These are phyloP conservation scores for Sturmia bella DNA, from an alignment of 2,888 invertebrate species.

Conservation along the genomic window DNA sequence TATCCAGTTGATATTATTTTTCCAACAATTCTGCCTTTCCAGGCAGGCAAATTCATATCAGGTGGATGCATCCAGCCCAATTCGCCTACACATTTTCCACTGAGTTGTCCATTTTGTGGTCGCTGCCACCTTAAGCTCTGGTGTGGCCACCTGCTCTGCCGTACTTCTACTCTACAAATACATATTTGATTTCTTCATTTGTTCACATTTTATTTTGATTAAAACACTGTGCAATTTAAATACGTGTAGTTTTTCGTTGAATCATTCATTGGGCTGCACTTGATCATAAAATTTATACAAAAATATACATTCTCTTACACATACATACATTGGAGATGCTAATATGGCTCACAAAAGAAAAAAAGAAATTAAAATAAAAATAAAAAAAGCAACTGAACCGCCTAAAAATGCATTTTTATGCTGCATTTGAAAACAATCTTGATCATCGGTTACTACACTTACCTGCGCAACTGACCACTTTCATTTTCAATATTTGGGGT, in stretches of 20 bases:
- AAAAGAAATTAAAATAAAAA: not conserved
- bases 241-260: conserved; percentile 18
- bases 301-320: not conserved
- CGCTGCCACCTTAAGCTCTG: too few relatives aligned
- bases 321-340: too few relatives aligned
- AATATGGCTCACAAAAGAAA: conserved; percentile 10
- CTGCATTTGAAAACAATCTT: conserved; percentile 35
- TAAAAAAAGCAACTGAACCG: conserved; percentile 17
- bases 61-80: too few relatives aligned
- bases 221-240: conserved; percentile 33
- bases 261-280: conserved; percentile 28
- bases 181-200: not conserved
- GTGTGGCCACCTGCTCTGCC: too few relatives aligned
- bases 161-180: too few relatives aligned
- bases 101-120: too few relatives aligned
- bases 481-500: conserved; percentile 61
- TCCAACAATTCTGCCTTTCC: too few relatives aligned
- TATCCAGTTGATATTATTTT: too few relatives aligned
- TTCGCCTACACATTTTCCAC: too few relatives aligned
- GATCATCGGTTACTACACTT: conserved; percentile 40
- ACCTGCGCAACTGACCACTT: conserved; percentile 37
- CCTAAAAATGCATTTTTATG: conserved; percentile 22
- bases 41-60: too few relatives aligned
- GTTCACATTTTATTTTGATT: not conserved
- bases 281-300: conserved; percentile 29